These are phyloP conservation scores for Labroides dimidiatus DNA, from an alignment of 2,797 vertebrate genomes.

Conservation along the genomic window DNA sequence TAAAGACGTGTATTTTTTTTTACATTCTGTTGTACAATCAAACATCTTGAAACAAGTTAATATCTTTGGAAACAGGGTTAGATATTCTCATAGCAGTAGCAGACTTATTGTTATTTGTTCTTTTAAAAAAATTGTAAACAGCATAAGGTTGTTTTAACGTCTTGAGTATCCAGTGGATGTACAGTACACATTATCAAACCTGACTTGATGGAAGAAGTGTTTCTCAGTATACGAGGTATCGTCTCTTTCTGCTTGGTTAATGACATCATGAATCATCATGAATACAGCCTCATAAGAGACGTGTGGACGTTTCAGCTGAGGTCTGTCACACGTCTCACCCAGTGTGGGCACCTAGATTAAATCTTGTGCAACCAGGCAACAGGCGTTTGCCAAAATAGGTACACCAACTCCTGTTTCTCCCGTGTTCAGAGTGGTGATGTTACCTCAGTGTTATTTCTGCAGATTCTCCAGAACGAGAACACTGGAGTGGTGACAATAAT, in stretches of 20 bases:
- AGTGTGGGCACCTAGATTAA: slow-evolving; percentile 52
- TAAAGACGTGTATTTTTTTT: too few species aligned
- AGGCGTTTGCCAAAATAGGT: slow-evolving; percentile 3
- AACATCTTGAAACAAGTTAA: background rate
- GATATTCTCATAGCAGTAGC: background rate
- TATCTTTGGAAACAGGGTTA: background rate
- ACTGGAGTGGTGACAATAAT: background rate
- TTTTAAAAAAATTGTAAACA: too few species aligned
- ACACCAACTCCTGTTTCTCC: background rate
- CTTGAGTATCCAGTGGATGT: background rate
- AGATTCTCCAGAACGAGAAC: background rate
- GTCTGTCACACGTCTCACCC: slow-evolving; percentile 5
- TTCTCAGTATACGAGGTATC: background rate
- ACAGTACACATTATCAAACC: background rate
- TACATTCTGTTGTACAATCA: too few species aligned
- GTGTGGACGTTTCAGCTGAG: slow-evolving; percentile 19
- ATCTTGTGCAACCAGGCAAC: slow-evolving; percentile 58
- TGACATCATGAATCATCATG: background rate
- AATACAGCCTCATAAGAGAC: background rate
- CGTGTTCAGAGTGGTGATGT: slow-evolving; percentile 3
- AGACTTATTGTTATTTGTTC: background rate
- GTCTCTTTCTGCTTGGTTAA: slow-evolving; percentile 3
- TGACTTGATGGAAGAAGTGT: background rate
- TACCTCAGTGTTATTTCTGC: slow-evolving; percentile 6
- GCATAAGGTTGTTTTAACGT: too few species aligned